Base-by-base conservation (phyloP, 1,140 invertebrate genomes). In the Rhopalosiphum maidis region DNA sequence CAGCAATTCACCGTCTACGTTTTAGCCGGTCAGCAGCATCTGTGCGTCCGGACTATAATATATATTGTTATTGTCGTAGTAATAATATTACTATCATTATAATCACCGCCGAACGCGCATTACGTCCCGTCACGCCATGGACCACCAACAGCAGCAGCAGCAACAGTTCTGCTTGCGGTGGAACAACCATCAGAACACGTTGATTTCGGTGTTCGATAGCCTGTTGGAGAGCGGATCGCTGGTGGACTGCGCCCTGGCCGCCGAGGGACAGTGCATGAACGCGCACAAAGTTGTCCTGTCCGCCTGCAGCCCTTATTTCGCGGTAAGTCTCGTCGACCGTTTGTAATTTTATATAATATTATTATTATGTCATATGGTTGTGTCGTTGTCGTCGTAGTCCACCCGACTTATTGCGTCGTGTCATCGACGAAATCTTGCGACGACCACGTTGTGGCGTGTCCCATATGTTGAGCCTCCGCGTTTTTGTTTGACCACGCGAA, bases 111-210 rank as follows among this genome's bases (percentile, higher is more conserved):
- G 85, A n/a, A 86, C 83, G 4, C 9, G 2, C 41, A 30, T 9
- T 2, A 86, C 41, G 83, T 21, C 23, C 23, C 41, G 41, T 85
- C 51, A 77, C 43, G 43, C 41, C 41, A 92, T 92, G 91, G 91
- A 92, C 41, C 86, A 88, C 86, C 90, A 91, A n/a, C 90, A 92
- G 46, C 90, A 93, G 82, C 91, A 93, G 77, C 91, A 92, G 77
- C 96, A 96, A 95, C 95, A 96, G 94, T 96, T 96, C 94, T 96
- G 96, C 95, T 95, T 96, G 88, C 95, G 96, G 94, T 96, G 96
- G 96, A 96, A 96, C 94, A 96, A 96, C 94, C 96, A 96, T 94
- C 96, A 96, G 94, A 95, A 95, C 51, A 96, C 96, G 41, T 95
- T 96, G 94, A 94, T 96, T 89, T 95, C 95, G 87, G 95, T 96